Evolutionary conservation across 1,140 invertebrate species (phyloP), one percentile per base, ranked within the genome.

Genomic region (Hyles vespertilio): DNA sequence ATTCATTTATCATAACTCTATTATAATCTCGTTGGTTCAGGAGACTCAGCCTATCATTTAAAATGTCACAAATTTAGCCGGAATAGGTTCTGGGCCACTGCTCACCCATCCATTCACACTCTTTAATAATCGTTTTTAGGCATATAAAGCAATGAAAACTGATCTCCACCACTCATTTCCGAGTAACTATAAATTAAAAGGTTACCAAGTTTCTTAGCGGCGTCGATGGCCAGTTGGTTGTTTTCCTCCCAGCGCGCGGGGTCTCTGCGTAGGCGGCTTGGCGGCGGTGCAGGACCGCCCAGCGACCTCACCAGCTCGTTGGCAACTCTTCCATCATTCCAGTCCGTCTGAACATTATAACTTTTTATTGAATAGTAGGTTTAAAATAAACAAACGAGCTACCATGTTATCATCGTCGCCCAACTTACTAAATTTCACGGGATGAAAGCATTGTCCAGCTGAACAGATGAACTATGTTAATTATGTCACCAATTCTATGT

Each of bases 311-410:
- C 95, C 11, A 99, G 90, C 63, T 95, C 93, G 78, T 96, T 97
- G 9, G 98, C 91, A 0, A 95, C 94, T 76, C 93, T 92, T 3
- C 98, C 98, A 83, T 99, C 97, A 79, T 98, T 98, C 98, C 98
- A 99, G 76, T 98, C 97, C 66, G 93, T 97, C 97, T 99, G 75
- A 43, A 85, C 79, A 69, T 61, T 61, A 77, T 74, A 52, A 9
- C 3, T 4, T 8, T 12, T 43, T 40, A 43, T 51, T 51, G 32
- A 36, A 4, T 36, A 3, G 7, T 36, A 7, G 36, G 36, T 36
- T 47, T n/a, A 22, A 22, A 22, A 22, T 1, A 22, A 22, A 22
- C 22, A 22, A 22, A 22, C 22, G 22, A 22, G 22, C 22, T 22
- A 22, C 22, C 2, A 22, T 22, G 22, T 22, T 22, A 22, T 22